Base-by-base conservation (phyloP, 2,888 invertebrate genomes). In the Micropterix aruncella region DNA sequence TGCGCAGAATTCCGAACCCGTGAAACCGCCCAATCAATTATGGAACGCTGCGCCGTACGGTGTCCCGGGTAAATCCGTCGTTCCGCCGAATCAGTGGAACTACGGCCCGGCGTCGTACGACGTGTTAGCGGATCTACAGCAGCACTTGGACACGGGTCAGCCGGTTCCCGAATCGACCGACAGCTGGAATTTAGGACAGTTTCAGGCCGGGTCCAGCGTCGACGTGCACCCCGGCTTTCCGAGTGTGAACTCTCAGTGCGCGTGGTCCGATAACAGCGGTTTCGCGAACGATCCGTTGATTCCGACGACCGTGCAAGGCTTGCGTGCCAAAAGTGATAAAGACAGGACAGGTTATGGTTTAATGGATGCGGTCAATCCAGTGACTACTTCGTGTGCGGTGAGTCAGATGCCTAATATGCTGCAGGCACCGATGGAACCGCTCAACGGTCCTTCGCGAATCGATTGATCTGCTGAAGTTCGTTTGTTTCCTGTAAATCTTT, bases 181-280 rank as follows among this genome's bases (percentile, higher is more conserved):
- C 38, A 9, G 17, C 16, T 48, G 50, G 48, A 50, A 48, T 40
- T 40, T 48, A 16, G 48, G 48, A 3, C 50, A 50, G 36, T 50
- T 47, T 40, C 38, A 15, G 14, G 38, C n/a, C 5, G 14, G n/a
- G 4, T 12, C 12, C 14, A 15, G n/a, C 5, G n/a, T 38, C 14
- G 14, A 5, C 5, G n/a, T 38, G n/a, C 15, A 12, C 5, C n/a
- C n/a, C 5, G n/a, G 14, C 38, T 38, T 15, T 15, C 12, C 4
- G 12, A 38, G 38, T 38, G 38, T 15, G 7, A 19, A 45, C 14
- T 46, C 42, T 16, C 50, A 46, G 43, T 39, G 27, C 40, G 42
- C 46, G 27, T 50, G 38, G 36, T 37, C 41, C 7, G 46, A 45
- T 9, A 47, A 47, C 41, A 43, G 47, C 18, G 50, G 47, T 19